Evolutionary conservation across 2,797 vertebrate genomes (phyloP), one percentile per base, ranked within the genome.

Genomic region (Sebastes nivosus): DNA sequence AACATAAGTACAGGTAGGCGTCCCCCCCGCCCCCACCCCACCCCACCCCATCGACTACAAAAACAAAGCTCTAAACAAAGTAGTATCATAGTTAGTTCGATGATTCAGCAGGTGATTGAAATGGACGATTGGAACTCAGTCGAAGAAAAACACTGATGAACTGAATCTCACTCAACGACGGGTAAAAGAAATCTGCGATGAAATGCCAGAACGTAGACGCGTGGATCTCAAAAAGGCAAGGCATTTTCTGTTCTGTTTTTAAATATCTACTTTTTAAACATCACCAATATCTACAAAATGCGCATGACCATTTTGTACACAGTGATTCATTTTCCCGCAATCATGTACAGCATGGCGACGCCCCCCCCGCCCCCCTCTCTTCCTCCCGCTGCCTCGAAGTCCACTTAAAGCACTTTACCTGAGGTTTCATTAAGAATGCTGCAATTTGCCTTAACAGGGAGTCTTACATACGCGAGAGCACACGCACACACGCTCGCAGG

Each of bases 251-350:
- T 96, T 96, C 95, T 91, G 93, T 96, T 94, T 95, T 97, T 96
- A 95, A 97, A 97, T 97, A 97, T 96, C 97, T 96, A 97, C 94
- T 95, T 88, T 87, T 16, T 75, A 76, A 89, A 92, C 87, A 95
- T 96, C 88, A 96, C 96, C 93, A 90, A 85, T 97, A 98, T 97
- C 97, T 98, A 98, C 97, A 99, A 97, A 97, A 98, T 92, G 97
- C 96, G 93, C 95, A 93, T 94, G 93, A 96, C 95, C 94, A 93
- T 95, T 96, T 95, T 97, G 95, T 96, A 97, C 97, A 97, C 97
- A 98, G 96, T 97, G 97, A 96, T 96, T 96, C 89, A 93, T 94
- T 89, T 94, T 8, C 8, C 29, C 79, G 81, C 85, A 42, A 88
- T 95, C 97, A 97, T 97, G 95, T 98, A 98, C 97, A 98, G 82